Percentiles rank a stretch among this genome's conserved stretches.
Conservation (phyloP, 92 coral and sea anemone genomes). For the Zoanthus gigantus region DNA sequence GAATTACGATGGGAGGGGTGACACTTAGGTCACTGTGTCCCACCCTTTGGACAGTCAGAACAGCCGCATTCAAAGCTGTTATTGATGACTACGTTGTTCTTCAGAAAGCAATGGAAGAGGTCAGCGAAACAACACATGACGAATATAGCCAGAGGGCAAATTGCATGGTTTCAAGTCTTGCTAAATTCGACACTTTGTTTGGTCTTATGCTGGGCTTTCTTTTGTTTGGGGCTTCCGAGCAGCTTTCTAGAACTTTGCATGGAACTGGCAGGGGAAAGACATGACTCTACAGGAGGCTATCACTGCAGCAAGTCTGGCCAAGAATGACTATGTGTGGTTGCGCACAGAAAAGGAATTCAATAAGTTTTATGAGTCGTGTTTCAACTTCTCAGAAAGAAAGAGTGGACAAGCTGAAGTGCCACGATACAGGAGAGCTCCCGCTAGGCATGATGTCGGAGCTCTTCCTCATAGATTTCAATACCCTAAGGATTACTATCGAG, state of each 20-base stretch:
- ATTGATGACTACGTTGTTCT: slow-evolving; percentile 12
- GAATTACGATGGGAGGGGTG: slow-evolving; percentile 8
- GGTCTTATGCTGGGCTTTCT: slow-evolving; percentile 51
- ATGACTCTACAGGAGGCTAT: slow-evolving; percentile 53
- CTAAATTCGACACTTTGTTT: slow-evolving; percentile 26
- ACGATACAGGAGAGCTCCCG: slow-evolving; percentile 11
- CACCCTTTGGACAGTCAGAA: background rate
- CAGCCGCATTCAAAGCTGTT: slow-evolving; percentile 48
- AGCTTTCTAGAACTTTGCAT: slow-evolving; percentile 36
- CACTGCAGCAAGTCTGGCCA: slow-evolving; percentile 45
- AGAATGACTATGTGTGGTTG: slow-evolving; percentile 34
- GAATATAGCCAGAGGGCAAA: too few species aligned
- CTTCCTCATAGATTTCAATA: background rate
- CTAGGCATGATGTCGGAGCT: background rate
- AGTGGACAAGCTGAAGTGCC: slow-evolving; percentile 47
- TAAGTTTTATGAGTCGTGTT: background rate
- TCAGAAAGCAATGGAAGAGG: too few species aligned
- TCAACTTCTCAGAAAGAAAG: slow-evolving; percentile 38
- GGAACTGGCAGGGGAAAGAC: slow-evolving; percentile 18
- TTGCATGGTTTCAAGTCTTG: background rate
- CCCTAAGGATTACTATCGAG: slow-evolving; percentile 42
- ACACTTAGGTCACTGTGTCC: background rate
- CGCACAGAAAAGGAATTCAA: slow-evolving; percentile 50
- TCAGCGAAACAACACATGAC: too few species aligned
- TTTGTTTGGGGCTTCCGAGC: slow-evolving; percentile 35